Conservation (phyloP, 2,888 invertebrate genomes). For the Mimachlamys varia region DNA sequence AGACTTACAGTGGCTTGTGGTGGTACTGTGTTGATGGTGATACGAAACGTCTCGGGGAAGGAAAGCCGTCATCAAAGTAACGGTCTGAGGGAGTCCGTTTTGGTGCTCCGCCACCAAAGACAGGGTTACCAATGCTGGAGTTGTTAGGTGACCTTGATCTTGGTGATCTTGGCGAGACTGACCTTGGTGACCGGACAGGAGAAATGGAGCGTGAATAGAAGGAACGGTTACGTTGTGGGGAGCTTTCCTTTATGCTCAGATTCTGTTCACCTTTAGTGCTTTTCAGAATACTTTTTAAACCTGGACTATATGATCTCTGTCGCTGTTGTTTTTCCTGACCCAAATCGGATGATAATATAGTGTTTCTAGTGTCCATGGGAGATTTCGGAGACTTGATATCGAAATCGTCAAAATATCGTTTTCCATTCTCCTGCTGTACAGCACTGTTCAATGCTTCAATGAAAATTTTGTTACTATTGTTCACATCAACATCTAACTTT, state of each 20-base stretch:
- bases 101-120: conserved; percentile 43
- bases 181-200: conserved; percentile 41
- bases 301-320: conserved; percentile 49
- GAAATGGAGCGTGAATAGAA: conserved; percentile 47
- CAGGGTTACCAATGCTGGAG: conserved; percentile 42
- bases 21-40: conserved; percentile 48
- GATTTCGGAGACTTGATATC: conserved; percentile 50
- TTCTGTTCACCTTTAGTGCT: conserved; percentile 63
- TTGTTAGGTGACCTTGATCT: conserved; percentile 35
- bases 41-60: conserved; percentile 31
- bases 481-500: conserved; percentile 46
- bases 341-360: conserved; percentile 41
- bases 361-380: conserved; percentile 25
- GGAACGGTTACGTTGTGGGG: conserved; percentile 47
- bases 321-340: conserved; percentile 38
- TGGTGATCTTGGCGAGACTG: conserved; percentile 23
- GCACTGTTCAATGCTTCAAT: conserved; percentile 63
- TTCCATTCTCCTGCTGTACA: conserved; percentile 52
- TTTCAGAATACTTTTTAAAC: conserved; percentile 62
- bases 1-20: conserved; percentile 53
- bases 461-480: conserved; percentile 59
- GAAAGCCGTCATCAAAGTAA: conserved; percentile 43
- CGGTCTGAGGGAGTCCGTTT: conserved; percentile 47
- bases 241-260: conserved; percentile 63
- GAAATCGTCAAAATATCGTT: conserved; percentile 60